phyloP scores from a whole-genome alignment of 2,888 invertebrate species.

The Torymus auratus region DNA sequence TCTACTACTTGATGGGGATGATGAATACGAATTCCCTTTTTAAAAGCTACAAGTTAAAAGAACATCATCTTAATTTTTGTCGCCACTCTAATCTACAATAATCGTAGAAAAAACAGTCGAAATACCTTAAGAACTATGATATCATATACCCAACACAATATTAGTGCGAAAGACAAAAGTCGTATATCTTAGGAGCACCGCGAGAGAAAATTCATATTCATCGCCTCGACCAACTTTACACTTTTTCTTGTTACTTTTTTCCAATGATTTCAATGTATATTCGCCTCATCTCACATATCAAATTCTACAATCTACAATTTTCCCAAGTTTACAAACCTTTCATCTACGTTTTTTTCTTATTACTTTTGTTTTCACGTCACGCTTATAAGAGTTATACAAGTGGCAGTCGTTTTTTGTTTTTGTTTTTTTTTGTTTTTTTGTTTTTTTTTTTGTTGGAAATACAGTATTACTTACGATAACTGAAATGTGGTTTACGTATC shows the following conservation, averaged over 20 bases:
- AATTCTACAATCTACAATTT: conserved; percentile 42
- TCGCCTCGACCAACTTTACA: conserved; percentile 8
- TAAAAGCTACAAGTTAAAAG: conserved; percentile 3
- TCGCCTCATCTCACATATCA: conserved; percentile 26
- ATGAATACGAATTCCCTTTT: conserved; percentile 35
- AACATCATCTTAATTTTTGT: neutral
- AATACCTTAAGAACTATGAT: conserved; percentile 9
- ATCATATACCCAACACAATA: conserved; percentile 10
- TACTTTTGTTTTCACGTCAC: conserved; percentile 15
- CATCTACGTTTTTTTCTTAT: conserved; percentile 33
- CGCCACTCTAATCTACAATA: conserved; percentile 19
- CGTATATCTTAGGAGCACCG: conserved; percentile 15
- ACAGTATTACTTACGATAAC: conserved; percentile 35
- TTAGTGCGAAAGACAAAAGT: conserved; percentile 6
- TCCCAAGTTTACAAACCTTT: conserved; percentile 25
- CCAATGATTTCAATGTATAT: neutral
- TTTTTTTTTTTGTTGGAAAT: conserved; percentile 15
- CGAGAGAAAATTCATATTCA: conserved; percentile 36
- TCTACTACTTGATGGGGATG: conserved; percentile 2
- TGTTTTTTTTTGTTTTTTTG: neutral
- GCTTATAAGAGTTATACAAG: conserved; percentile 38
- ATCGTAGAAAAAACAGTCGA: conserved; percentile 31
- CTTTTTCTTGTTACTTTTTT: conserved; percentile 21
- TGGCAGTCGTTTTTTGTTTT: conserved; percentile 48
- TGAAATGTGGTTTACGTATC: conserved; percentile 12